These are phyloP conservation scores for Endomychus coccineus DNA, from an alignment of 2,888 invertebrate species.

Conservation along the genomic window DNA sequence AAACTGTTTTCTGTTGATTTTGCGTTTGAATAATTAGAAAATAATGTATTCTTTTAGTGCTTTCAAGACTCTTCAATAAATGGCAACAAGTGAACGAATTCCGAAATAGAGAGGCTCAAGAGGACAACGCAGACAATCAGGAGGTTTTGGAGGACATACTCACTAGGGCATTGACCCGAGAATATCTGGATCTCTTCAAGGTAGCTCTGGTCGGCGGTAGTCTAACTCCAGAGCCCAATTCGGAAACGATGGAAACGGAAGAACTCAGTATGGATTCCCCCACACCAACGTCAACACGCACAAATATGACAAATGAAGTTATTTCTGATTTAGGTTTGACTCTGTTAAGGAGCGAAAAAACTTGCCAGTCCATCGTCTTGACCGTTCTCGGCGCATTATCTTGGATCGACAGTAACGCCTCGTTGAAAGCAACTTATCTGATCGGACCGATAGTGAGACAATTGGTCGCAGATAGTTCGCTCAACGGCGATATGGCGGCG, in stretches of 20 bases:
- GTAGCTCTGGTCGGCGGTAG: slow-evolving; percentile 67
- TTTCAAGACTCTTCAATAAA: slow-evolving; percentile 61
- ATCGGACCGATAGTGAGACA: slow-evolving; percentile 65
- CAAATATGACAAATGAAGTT: slow-evolving; percentile 56
- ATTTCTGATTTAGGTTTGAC: slow-evolving; percentile 73
- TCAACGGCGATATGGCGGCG: slow-evolving; percentile 60
- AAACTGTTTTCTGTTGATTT: no score
- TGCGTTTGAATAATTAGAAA: no score
- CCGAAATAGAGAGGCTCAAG: slow-evolving; percentile 68
- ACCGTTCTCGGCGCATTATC: slow-evolving; percentile 61
- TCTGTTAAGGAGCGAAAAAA: slow-evolving; percentile 58
- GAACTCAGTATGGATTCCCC: slow-evolving; percentile 65
- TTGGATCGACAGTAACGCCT: slow-evolving; percentile 81
- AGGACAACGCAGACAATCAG: slow-evolving; percentile 72
- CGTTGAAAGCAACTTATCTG: slow-evolving; percentile 69
- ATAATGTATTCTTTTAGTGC: slow-evolving; percentile 49
- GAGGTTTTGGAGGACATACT: slow-evolving; percentile 82
- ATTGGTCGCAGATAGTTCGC: slow-evolving; percentile 54
- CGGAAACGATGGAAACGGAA: slow-evolving; percentile 57
- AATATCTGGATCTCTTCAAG: slow-evolving; percentile 76
- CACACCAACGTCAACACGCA: slow-evolving; percentile 43
- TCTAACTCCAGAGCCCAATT: slow-evolving; percentile 46
- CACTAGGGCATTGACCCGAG: slow-evolving; percentile 76
- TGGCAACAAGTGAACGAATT: slow-evolving; percentile 75
- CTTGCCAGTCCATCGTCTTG: slow-evolving; percentile 57